Conservation (phyloP, 53 echinoderm and acorn worm genomes). For the Holothuria scabra region DNA sequence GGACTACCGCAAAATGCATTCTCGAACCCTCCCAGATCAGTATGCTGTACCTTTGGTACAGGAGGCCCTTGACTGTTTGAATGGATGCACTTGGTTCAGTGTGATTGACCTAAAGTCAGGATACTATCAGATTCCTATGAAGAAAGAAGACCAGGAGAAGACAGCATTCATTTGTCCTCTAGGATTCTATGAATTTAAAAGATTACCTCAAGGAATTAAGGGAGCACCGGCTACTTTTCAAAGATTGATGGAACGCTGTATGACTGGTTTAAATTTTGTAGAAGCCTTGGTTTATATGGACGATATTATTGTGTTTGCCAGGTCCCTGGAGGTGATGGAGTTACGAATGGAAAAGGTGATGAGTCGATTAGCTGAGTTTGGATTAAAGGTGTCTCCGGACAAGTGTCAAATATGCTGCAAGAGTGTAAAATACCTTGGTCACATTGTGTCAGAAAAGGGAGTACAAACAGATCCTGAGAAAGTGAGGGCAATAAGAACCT, state of each 20-base stretch:
- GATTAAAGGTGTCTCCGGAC: too few species aligned
- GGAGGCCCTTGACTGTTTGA: conserved; percentile 56
- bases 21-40: conserved; percentile 55
- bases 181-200: conserved; percentile 30
- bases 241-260: conserved; percentile 53
- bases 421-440: too few species aligned
- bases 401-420: too few species aligned
- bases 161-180: conserved; percentile 53
- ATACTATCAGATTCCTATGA: conserved; percentile 52
- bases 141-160: conserved; percentile 44
- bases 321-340: too few species aligned
- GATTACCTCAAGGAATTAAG: conserved; percentile 38
- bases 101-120: conserved; percentile 59
- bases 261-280: conserved; percentile 42
- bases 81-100: conserved; percentile 55
- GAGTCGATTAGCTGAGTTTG: too few species aligned
- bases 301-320: too few species aligned
- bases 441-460: too few species aligned
- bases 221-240: conserved; percentile 68
- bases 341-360: too few species aligned
- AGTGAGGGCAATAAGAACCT: too few species aligned
- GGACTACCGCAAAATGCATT: conserved; percentile 49
- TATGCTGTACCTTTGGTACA: conserved; percentile 56
- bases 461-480: too few species aligned
- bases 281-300: conserved; percentile 44